Evolutionary conservation across 1,140 invertebrate genomes (phyloP).

Genomic region (Myzus persicae): DNA sequence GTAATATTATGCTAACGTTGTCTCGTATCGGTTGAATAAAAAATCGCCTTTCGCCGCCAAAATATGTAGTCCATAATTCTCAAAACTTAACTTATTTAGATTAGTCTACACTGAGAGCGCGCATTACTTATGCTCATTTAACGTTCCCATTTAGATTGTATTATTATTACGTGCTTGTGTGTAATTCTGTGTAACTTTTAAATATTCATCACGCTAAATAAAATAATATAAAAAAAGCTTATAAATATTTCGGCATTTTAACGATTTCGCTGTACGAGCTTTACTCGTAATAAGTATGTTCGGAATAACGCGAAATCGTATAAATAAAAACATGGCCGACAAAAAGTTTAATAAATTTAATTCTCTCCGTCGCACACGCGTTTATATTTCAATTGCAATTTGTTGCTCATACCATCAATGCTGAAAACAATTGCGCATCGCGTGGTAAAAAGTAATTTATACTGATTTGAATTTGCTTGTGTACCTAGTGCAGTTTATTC

Average conservation of each 20-base stretch:
- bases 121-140: neutral
- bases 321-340: too few species aligned
- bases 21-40: too few species aligned
- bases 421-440: neutral
- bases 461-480: neutral
- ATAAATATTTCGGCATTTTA: neutral
- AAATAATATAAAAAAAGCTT: neutral
- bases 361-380: neutral
- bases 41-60: too few species aligned
- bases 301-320: too few species aligned
- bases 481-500: neutral
- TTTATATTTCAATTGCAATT: neutral
- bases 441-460: neutral
- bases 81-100: too few species aligned
- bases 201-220: neutral
- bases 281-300: too few species aligned
- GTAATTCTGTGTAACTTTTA: neutral
- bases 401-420: neutral
- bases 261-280: neutral
- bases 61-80: too few species aligned
- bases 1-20: too few species aligned
- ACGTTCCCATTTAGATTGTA: neutral
- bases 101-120: neutral
- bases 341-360: neutral
- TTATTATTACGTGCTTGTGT: neutral